Base-by-base conservation (phyloP, 2,113 vertebrate genomes). In the Prionailurus bengalensis region DNA sequence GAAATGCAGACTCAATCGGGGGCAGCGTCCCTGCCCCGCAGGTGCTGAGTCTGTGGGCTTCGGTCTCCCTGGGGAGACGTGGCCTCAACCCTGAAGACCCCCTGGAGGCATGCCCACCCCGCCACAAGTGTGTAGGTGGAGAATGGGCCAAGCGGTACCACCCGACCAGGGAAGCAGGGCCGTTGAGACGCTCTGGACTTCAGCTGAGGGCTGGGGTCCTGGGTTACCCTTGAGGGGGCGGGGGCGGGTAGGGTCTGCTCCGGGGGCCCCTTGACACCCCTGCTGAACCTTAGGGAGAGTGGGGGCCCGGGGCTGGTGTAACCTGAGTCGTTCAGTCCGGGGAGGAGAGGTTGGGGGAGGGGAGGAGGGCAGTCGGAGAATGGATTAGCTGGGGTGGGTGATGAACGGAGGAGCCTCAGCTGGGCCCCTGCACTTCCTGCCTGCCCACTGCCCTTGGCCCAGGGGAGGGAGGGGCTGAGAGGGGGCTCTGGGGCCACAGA, bases 401-500 rank as follows among this genome's bases (percentile, higher is more conserved):
- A 15, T 17, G 83, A 2, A 12, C 2, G 36, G 4, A 19, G 66
- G 73, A 33, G 4, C 66, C 51, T 7, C 39, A 17, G 66, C 39
- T 19, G 63, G 36, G 48, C 70, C 31, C 39, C 66, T 21, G 42
- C 25, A 1, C 17, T 36, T 71, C 36, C 33, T 33, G 88, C 29
- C 48, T 6, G 0, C 73, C 17, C 23, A 6, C 16, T 73, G 1
- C 42, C 68, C 78, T 55, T 1, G 45, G 5, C 31, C 82, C 53
- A n/a, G 17, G 5, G n/a, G 3, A 25, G 16, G 53, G 39, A 29
- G 71, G 45, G 27, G 55, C 25, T 0, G 33, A 68, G 42, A 19
- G n/a, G 42, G 53, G 33, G 5, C n/a, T 9, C 70, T n/a, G 29
- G 39, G 1, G 16, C 0, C 0, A 13, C 76, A 2, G 39, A 63